phyloP scores from a whole-genome alignment of 2,888 invertebrate species.

The Cepaea hortensis region DNA sequence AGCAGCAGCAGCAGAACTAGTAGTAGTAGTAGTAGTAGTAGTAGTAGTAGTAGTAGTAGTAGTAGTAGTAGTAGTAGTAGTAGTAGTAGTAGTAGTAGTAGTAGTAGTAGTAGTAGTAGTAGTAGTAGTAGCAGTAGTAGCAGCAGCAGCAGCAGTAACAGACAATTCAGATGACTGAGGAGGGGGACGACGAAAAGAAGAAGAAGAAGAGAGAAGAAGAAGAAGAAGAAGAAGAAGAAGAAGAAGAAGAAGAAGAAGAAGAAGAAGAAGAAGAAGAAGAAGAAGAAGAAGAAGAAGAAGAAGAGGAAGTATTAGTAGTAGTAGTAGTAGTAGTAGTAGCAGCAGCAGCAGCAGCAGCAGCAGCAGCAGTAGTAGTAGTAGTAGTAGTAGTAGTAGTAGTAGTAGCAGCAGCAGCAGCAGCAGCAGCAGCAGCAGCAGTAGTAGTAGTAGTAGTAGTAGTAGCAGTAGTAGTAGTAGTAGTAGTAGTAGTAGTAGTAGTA shows the following conservation, averaged over 20 bases:
- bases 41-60: slow-evolving; percentile 37
- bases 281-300: too few species aligned
- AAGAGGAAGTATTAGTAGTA: neutral
- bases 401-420: neutral
- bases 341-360: neutral
- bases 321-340: neutral
- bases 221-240: neutral
- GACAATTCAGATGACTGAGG: neutral
- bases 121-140: slow-evolving; percentile 37
- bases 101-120: slow-evolving; percentile 23
- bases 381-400: slow-evolving; percentile 5
- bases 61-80: slow-evolving; percentile 38
- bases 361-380: neutral
- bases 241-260: neutral
- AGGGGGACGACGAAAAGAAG: too few species aligned
- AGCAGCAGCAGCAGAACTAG: neutral
- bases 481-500: neutral
- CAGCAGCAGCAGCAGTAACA: slow-evolving; percentile 15
- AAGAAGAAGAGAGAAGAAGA: neutral
- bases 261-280: neutral
- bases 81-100: slow-evolving; percentile 39
- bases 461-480: neutral
- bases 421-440: neutral
- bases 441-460: neutral
- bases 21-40: neutral